These are phyloP conservation scores for Montipora foliosa DNA, from an alignment of 64 coral and sea anemone genomes.

Conservation along the genomic window DNA sequence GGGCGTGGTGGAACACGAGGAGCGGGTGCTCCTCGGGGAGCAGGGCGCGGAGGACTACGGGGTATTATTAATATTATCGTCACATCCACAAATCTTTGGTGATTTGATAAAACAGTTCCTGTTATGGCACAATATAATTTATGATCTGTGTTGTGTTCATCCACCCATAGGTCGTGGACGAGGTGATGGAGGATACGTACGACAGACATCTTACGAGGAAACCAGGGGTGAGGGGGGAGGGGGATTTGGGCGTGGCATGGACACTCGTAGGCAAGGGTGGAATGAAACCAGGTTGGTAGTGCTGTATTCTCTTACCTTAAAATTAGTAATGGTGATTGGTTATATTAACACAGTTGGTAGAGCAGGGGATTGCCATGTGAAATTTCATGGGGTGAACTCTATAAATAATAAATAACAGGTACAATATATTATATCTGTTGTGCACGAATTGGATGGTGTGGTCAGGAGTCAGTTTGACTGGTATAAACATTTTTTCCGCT, in stretches of 20 bases:
- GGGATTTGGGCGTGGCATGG: constrained; percentile 74
- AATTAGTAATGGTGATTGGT: too few species aligned
- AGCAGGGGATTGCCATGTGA: too few species aligned
- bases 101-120: not conserved
- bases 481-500: too few species aligned
- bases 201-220: constrained; percentile 93
- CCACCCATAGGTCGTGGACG: constrained; percentile 72
- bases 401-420: too few species aligned
- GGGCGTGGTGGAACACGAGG: constrained; percentile 89
- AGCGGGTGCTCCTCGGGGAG: constrained; percentile 19
- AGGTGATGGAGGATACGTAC: constrained; percentile 83
- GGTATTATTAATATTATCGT: not conserved
- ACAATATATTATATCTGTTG: too few species aligned
- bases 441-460: too few species aligned
- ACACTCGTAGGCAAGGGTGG: constrained; percentile 85
- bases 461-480: too few species aligned
- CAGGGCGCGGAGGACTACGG: constrained; percentile 67
- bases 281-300: constrained; percentile 65
- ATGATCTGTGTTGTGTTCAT: not conserved
- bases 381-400: not conserved
- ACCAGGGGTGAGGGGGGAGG: constrained; percentile 59
- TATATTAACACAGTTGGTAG: too few species aligned
- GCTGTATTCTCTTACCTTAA: not conserved
- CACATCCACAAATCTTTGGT: not conserved
- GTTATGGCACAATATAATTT: not conserved